A percentile compares a stretch with the other conserved stretches of the same genome.
phyloP scores from a whole-genome alignment of 2,797 vertebrate species.

The Alexandromys oeconomus region DNA sequence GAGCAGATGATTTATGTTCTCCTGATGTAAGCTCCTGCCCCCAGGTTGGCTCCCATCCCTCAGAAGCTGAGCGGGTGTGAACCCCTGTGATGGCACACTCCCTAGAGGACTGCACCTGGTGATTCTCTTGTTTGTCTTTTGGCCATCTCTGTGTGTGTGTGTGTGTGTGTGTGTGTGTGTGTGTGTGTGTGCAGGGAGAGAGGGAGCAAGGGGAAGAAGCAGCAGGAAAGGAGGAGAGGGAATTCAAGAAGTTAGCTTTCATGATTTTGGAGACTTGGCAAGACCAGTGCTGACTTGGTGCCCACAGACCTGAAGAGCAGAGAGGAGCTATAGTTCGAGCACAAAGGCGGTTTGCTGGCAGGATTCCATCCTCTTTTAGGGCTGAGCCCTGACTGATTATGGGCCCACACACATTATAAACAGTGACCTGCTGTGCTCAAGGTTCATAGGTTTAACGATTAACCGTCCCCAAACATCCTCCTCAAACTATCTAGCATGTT shows the following conservation, averaged over 20 bases:
- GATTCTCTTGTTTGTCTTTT: not conserved
- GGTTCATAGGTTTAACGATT: not conserved
- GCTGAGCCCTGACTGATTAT: not conserved
- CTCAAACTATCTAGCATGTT: not conserved
- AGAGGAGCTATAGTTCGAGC: not conserved
- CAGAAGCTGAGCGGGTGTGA: not conserved
- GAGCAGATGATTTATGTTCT: not conserved
- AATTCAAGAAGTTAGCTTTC: not conserved
- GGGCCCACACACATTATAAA: not conserved
- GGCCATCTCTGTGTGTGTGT: not conserved
- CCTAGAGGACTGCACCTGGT: not conserved
- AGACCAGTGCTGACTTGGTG: not conserved
- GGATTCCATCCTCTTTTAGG: not conserved
- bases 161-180: not conserved
- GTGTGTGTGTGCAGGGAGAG: not conserved
- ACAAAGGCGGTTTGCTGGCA: not conserved
- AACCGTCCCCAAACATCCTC: not conserved
- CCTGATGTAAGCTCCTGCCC: not conserved
- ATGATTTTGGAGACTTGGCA: not conserved
- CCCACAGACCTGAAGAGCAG: not conserved
- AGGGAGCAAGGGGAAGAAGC: not conserved
- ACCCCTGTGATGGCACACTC: not conserved
- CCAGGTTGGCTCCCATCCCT: not conserved
- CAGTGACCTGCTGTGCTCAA: not conserved
- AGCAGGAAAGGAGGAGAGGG: not conserved